Evolutionary conservation across 2,888 invertebrate genomes (phyloP).

Genomic region (Dyspetes luteomarginatus): DNA sequence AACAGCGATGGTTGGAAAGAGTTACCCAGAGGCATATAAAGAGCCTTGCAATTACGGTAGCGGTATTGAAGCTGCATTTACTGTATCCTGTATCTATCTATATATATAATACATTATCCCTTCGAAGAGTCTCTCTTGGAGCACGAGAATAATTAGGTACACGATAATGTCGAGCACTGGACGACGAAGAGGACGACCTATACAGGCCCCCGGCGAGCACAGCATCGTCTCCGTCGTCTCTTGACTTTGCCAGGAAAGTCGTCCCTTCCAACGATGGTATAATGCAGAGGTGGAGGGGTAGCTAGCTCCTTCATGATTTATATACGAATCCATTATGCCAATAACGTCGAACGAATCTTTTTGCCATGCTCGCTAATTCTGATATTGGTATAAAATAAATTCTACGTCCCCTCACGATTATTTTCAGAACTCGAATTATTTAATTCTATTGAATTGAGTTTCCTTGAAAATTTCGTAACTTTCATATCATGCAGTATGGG

Average conservation of each 20-base stretch:
- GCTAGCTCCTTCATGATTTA: not conserved
- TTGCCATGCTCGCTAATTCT: not conserved
- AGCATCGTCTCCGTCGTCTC: conserved; percentile 39
- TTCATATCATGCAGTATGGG: too few species aligned
- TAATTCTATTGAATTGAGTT: too few species aligned
- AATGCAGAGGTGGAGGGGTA: conserved; percentile 42
- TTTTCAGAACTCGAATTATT: too few species aligned
- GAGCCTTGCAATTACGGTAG: conserved; percentile 66
- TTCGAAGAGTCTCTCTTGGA: conserved; percentile 30
- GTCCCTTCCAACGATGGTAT: conserved; percentile 30
- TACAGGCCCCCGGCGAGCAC: conserved; percentile 43
- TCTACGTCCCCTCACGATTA: too few species aligned
- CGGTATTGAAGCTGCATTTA: conserved; percentile 49
- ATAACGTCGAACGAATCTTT: conserved; percentile 59
- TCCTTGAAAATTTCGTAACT: too few species aligned
- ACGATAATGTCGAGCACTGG: conserved; percentile 67
- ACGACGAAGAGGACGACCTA: conserved; percentile 51
- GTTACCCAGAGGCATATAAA: conserved; percentile 51
- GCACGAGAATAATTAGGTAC: conserved; percentile 69
- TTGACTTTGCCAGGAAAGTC: conserved; percentile 42
- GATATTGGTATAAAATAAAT: not conserved
- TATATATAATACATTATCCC: conserved; percentile 11
- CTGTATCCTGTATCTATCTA: conserved; percentile 15
- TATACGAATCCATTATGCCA: conserved; percentile 59
- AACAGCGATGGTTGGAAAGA: conserved; percentile 23